Evolutionary conservation across 1,140 invertebrate species (phyloP).

Genomic region (Drosophila cardini): DNA sequence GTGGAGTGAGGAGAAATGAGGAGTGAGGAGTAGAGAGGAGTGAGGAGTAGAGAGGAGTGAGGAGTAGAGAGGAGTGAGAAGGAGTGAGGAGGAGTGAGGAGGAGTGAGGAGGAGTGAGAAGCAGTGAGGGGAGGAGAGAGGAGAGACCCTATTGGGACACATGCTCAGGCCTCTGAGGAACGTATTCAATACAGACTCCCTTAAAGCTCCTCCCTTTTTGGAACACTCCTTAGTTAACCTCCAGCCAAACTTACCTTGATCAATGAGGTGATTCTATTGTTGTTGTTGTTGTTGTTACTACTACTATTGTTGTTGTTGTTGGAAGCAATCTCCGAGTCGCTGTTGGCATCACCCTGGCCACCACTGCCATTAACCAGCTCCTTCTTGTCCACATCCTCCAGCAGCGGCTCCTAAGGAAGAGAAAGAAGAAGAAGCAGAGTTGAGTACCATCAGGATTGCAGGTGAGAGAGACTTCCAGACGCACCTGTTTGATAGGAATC

Average conservation of each 20-base stretch:
- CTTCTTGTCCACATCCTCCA: conserved; percentile 58
- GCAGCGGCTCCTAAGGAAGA: conserved; percentile 50
- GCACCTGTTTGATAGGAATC: conserved; percentile 93
- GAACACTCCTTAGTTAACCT: neutral
- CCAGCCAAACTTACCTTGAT: conserved; percentile 71
- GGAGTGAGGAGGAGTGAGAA: too few relatives aligned
- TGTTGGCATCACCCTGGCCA: conserved; percentile 54
- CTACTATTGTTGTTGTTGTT: conserved; percentile 60
- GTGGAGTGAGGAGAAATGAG: too few relatives aligned
- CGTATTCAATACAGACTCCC: too few relatives aligned
- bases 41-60: too few relatives aligned
- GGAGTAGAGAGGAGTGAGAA: too few relatives aligned
- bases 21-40: too few relatives aligned
- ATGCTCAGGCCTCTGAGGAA: too few relatives aligned
- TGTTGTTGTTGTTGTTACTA: conserved; percentile 45
- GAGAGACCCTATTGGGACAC: too few relatives aligned
- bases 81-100: too few relatives aligned
- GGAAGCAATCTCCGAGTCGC: conserved; percentile 72
- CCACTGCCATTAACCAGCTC: conserved; percentile 57
- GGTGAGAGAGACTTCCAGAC: conserved; percentile 10
- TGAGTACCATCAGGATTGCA: neutral
- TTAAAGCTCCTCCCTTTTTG: too few relatives aligned
- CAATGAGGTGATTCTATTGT: conserved; percentile 82
- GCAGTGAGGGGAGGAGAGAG: too few relatives aligned
- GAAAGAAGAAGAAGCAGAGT: neutral